A percentile compares a stretch with the other conserved stretches of the same genome.
phyloP scores from a whole-genome alignment of 2,888 invertebrate species.

The Nymphalis polychloros region DNA sequence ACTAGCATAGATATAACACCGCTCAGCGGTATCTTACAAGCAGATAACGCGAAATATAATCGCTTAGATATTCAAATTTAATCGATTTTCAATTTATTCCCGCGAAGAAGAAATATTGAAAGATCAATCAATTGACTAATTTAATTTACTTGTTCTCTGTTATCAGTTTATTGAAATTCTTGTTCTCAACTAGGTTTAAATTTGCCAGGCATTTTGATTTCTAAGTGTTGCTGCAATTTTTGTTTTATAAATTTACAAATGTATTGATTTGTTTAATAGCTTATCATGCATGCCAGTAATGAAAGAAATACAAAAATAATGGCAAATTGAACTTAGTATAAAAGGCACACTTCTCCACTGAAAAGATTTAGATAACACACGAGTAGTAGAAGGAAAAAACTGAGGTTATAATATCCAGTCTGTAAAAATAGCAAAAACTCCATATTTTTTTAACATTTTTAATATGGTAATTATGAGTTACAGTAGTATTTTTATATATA shows the following conservation, averaged over 20 bases:
- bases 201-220: not conserved
- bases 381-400: too few relatives aligned
- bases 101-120: not conserved
- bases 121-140: not conserved
- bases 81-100: not conserved
- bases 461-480: too few relatives aligned
- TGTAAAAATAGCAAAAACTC: too few relatives aligned
- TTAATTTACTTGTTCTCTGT: not conserved
- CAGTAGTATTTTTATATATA: too few relatives aligned
- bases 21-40: not conserved
- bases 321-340: too few relatives aligned
- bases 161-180: not conserved
- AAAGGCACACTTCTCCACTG: too few relatives aligned
- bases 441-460: too few relatives aligned
- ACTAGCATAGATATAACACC: not conserved
- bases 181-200: not conserved
- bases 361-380: too few relatives aligned
- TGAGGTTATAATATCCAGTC: too few relatives aligned
- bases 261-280: too few relatives aligned
- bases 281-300: too few relatives aligned
- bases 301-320: too few relatives aligned
- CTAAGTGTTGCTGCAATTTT: not conserved
- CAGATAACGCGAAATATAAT: not conserved
- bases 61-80: slow-evolving; percentile 2
- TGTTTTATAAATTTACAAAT: not conserved